Conservation (phyloP, 2,797 vertebrate species). For the Enteromius argenteus region DNA sequence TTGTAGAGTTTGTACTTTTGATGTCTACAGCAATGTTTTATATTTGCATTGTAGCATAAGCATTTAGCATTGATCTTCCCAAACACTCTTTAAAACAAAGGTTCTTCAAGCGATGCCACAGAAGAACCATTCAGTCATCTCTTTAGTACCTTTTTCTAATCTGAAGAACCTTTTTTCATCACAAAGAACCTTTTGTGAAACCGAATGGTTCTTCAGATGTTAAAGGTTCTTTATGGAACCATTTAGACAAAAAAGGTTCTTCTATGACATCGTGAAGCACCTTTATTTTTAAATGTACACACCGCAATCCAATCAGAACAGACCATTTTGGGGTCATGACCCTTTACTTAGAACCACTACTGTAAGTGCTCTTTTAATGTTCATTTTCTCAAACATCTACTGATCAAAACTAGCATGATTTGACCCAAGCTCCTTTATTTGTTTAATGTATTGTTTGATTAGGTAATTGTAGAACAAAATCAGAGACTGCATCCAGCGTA, state of each 20-base stretch:
- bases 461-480: constrained; percentile 53
- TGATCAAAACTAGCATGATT: constrained; percentile 19
- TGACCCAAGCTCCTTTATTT: constrained; percentile 14
- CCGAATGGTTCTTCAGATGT: no score
- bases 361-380: constrained; percentile 14
- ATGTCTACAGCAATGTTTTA: background rate
- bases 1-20: background rate
- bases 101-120: no score
- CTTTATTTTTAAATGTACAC: background rate
- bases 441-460: constrained; percentile 38
- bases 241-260: no score
- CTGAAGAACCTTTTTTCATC: no score
- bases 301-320: background rate
- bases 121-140: no score
- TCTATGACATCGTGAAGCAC: no score
- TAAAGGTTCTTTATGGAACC: no score
- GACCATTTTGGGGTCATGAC: background rate
- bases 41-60: background rate
- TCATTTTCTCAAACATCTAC: constrained; percentile 40
- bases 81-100: no score
- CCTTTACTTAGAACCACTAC: background rate
- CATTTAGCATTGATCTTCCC: background rate
- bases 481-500: constrained; percentile 30
- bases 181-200: no score
- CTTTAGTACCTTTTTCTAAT: no score